Conservation (phyloP, 1,140 invertebrate genomes). For the Calycopis cecrops region DNA sequence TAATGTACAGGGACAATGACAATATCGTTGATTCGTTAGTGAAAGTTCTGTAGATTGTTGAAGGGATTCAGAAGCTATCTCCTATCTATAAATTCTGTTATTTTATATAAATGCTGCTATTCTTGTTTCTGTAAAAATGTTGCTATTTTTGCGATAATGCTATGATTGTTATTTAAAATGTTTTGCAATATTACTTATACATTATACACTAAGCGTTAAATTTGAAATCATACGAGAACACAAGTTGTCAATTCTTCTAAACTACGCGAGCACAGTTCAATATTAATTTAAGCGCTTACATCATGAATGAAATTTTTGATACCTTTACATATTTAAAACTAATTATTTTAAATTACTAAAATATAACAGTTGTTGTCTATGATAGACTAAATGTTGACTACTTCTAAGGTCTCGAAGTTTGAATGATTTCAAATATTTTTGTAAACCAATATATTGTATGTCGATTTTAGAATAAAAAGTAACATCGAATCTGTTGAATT, state of each 20-base stretch:
- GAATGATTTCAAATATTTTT: conserved; percentile 15
- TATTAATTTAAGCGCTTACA: conserved; percentile 4
- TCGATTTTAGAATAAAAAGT: conserved; percentile 11
- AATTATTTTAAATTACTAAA: conserved; percentile 15
- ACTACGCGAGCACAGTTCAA: neutral
- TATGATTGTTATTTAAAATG: too few species aligned
- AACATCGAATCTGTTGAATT: conserved; percentile 12
- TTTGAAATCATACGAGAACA: too few species aligned
- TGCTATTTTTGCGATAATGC: too few species aligned
- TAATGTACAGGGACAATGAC: conserved; percentile 65
- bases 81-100: too few species aligned
- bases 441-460: conserved; percentile 12
- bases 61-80: conserved; percentile 2
- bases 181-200: too few species aligned
- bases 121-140: too few species aligned
- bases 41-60: conserved; percentile 23
- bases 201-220: too few species aligned
- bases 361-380: conserved; percentile 41
- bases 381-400: conserved; percentile 67
- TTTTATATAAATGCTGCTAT: too few species aligned
- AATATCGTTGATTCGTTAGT: conserved; percentile 45
- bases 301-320: conserved; percentile 47
- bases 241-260: conserved; percentile 6
- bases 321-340: conserved; percentile 57
- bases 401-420: conserved; percentile 51